Base-by-base conservation (phyloP, 2,888 invertebrate genomes). In the Alitta virens region DNA sequence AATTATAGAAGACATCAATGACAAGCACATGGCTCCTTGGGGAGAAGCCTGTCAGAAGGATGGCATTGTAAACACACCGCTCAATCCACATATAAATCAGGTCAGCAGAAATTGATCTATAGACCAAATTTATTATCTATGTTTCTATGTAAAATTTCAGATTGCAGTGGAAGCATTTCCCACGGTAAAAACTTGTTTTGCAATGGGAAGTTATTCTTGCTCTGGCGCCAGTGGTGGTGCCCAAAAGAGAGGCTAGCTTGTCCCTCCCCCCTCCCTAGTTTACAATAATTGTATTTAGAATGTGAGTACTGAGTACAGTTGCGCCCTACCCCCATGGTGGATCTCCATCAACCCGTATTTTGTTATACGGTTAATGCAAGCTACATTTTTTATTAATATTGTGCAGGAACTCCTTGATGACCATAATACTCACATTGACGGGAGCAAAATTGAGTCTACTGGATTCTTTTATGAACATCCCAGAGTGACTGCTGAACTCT, bases 1-100 rank as follows among this genome's bases (percentile, higher is more conserved):
- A 9, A 89, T 92, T 3, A 90, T 92, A 0, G 92, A 93, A 72
- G 93, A 94, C 75, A 92, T 92, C 0, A 95, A 95, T 81, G 94
- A 95, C 82, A 94, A 94, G 79, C 95, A 95, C 81, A 87, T 94
- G 84, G 88, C 87, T 0, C 93, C 94, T 21, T 95, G 95, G 95
- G 93, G 93, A 0, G 90, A 90, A 76, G 87, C 91, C 27, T 94
- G 94, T 78, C 86, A 88, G 67, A 84, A 84, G 67, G 89, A 91
- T 80, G 85, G 86, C 51, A 87, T 94, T 27, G 83, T 85, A 67
- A 94, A 93, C 84, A 91, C 94, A 23, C 94, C 94, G 1, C 85
- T 95, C 0, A 91, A 92, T 65, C 94, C 95, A 0, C 91, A 90
- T 77, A 89, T 94, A 77, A 90, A 91, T 72, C 87, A 88, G 69